Conservation (phyloP, 2,888 invertebrate species). For the Tenthredo livida region DNA sequence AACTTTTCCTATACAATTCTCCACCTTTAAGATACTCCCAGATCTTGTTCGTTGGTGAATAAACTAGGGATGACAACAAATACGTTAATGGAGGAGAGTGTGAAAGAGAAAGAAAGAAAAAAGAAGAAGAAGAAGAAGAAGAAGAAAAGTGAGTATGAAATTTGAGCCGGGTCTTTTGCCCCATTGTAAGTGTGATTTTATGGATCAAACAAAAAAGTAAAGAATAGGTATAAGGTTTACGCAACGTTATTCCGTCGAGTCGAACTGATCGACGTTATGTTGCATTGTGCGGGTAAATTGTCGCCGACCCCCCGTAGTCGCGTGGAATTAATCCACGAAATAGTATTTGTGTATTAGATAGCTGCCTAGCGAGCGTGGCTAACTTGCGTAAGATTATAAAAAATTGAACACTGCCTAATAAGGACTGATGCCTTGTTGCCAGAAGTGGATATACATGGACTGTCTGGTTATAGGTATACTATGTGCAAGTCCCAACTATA, state of each 20-base stretch:
- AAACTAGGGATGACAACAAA: background rate
- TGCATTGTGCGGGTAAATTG: constrained; percentile 44
- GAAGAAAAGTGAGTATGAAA: background rate
- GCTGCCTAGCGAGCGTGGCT: constrained; percentile 29
- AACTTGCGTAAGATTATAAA: constrained; percentile 45
- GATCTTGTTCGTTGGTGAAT: background rate
- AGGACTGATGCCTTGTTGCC: constrained; percentile 31
- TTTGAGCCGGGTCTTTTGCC: background rate
- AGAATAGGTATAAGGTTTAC: constrained; percentile 5
- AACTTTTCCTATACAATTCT: background rate
- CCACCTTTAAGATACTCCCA: background rate
- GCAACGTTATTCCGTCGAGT: constrained; percentile 18
- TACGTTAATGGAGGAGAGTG: background rate
- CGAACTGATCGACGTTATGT: constrained; percentile 23
- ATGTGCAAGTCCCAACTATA: background rate
- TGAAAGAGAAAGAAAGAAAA: background rate
- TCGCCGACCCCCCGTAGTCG: constrained; percentile 49
- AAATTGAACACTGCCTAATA: constrained; percentile 38
- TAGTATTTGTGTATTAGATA: constrained; percentile 41
- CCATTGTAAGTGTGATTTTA: constrained; percentile 19
- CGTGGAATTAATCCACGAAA: constrained; percentile 48
- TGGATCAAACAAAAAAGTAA: constrained; percentile 43
- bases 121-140: background rate
- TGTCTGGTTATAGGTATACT: background rate
- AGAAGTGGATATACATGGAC: background rate